Percentiles rank a stretch among this genome's conserved stretches.
Evolutionary conservation across 35 echinoderm and acorn worm genomes (phyloP).

Genomic region (Ophioderma brevispina): DNA sequence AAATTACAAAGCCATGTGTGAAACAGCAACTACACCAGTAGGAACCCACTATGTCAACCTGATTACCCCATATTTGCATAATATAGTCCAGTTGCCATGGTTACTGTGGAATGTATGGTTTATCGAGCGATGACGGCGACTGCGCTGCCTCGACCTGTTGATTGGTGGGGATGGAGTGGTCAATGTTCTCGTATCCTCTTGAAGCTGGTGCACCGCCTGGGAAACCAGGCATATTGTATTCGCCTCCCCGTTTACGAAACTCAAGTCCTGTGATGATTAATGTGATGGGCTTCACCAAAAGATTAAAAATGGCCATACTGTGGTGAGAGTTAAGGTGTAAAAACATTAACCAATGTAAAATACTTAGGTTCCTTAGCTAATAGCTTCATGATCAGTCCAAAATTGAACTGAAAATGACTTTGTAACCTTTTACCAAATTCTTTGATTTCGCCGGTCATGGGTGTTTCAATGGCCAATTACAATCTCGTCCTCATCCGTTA

Average conservation of each 20-base stretch:
- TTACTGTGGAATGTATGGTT: conserved; percentile 61
- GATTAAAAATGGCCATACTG: conserved; percentile 90
- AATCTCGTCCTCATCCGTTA: too few relatives aligned
- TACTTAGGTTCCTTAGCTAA: too few relatives aligned
- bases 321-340: not conserved
- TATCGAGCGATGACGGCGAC: conserved; percentile 45
- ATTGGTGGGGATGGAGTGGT: conserved; percentile 90
- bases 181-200: conserved; percentile 90
- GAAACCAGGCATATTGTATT: conserved; percentile 73
- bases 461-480: too few relatives aligned
- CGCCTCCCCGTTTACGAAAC: conserved; percentile 68
- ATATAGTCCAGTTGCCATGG: not conserved
- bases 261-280: conserved; percentile 64
- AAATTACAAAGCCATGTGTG: too few relatives aligned
- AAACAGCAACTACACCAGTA: too few relatives aligned
- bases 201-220: not conserved
- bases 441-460: not conserved
- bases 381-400: too few relatives aligned
- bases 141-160: conserved; percentile 84
- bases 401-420: too few relatives aligned
- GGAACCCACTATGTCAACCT: not conserved
- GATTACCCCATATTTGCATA: conserved; percentile 10
- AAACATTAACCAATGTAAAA: not conserved
- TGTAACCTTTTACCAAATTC: not conserved
- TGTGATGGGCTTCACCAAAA: conserved; percentile 85